Evolutionary conservation across 2,797 vertebrate genomes (phyloP), one percentile per base, ranked within the genome.

Genomic region (Phrynocephalus forsythii): DNA sequence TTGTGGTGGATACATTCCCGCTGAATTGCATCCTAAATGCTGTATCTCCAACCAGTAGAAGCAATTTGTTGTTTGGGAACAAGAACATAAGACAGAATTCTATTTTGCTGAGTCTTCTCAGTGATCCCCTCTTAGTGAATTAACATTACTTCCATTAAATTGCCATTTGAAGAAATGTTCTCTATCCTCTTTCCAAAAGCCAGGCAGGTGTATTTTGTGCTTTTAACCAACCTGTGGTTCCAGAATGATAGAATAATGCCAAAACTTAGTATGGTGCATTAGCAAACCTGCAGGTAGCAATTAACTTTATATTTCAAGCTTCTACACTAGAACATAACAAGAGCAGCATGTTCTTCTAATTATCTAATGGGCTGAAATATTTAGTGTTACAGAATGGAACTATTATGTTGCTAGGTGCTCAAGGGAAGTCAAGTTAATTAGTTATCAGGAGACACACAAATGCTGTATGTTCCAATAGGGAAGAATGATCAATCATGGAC

Each of bases 371-470:
- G 82, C 84, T 48, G 75, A 91, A 94, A 89, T 50, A 75, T 87
- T 91, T 84, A 90, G 44, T 82, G 33, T 89, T 91, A 76, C 30
- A 80, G 93, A 94, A 50, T 28, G 92, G 56, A 89, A 30, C 50
- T 1, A 1, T 68, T 72, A 88, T 82, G 90, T 94, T 96, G 91
- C 95, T 92, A 94, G 76, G 93, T 72, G 72, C 48, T 67, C 72
- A 76, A 84, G 84, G 86, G 88, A 56, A 72, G 77, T 66, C 88
- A 90, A 87, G 56, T 88, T 93, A 89, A 93, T 94, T 93, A 93
- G 68, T 79, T 89, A 52, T 82, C 67, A 30, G 82, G 38, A 83
- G 50, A 86, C 60, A 63, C 77, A 72, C 90, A 77, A 87, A 48
- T 83, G 73, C n/a, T 85, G 28, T 90, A 86, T 89, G 86, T 69